These are phyloP conservation scores for Brevimyrus niger DNA, from an alignment of 2,113 vertebrate species.

Conservation along the genomic window DNA sequence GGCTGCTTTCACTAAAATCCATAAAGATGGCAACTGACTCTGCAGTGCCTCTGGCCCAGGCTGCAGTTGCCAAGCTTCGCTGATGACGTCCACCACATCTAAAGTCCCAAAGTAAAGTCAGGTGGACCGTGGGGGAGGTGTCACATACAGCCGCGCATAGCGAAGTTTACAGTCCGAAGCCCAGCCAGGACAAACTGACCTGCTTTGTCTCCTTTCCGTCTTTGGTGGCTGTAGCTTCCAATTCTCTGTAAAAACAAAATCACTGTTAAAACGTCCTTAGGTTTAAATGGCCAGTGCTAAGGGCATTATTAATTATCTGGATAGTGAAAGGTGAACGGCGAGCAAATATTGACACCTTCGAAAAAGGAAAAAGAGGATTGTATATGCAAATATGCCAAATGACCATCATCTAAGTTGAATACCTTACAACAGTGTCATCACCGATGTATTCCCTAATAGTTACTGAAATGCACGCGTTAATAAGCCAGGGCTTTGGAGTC, in stretches of 20 bases:
- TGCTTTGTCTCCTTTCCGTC: slow-evolving; percentile 85
- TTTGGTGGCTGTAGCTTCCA: slow-evolving; percentile 99
- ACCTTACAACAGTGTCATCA: neutral
- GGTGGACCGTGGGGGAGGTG: neutral
- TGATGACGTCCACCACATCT: slow-evolving; percentile 19
- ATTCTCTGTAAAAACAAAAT: slow-evolving; percentile 68
- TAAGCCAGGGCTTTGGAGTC: neutral
- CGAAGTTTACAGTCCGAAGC: neutral
- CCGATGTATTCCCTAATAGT: neutral
- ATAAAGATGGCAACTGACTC: slow-evolving; percentile 45
- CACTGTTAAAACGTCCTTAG: neutral
- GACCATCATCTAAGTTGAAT: neutral
- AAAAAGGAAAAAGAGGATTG: neutral
- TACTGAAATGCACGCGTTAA: neutral
- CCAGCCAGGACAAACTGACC: slow-evolving; percentile 55
- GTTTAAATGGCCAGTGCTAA: neutral
- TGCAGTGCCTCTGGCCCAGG: slow-evolving; percentile 60
- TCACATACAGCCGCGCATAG: neutral
- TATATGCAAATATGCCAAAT: neutral
- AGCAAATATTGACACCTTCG: neutral
- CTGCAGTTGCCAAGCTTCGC: slow-evolving; percentile 51
- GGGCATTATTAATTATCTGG: neutral
- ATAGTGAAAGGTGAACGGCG: neutral
- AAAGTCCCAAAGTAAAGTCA: neutral
- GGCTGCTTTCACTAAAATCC: slow-evolving; percentile 50